Base-by-base conservation (phyloP, 2,888 invertebrate genomes). In the Hydroisotoma schaefferi region DNA sequence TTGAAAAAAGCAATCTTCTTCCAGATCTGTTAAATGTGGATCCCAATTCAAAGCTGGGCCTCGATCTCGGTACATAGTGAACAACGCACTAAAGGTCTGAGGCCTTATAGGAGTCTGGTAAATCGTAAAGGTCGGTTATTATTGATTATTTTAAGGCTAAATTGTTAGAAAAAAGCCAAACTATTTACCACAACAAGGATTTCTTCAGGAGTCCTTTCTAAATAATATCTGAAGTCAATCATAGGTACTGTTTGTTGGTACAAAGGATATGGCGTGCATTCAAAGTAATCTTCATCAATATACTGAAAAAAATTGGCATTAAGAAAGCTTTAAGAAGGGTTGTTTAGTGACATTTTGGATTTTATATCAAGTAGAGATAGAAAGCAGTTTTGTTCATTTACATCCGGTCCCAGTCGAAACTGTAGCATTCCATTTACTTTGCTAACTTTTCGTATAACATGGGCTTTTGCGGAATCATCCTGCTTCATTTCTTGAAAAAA, bases 1-100 rank as follows among this genome's bases (percentile, higher is more conserved):
- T 25, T 65, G 64, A n/a, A 58, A 65, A 37, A 65, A 65, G 33
- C 64, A 65, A 40, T 72, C 72, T 55, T 72, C 72, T 54, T 72
- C 72, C 28, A 72, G 44, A 18, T 68, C 67, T 4, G 70, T 72
- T 33, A 72, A 44, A 15, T 59, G 52, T 18, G 67, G 67, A 58
- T 65, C 63, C 63, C 68, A 72, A 55, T 63, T 67, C 44, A 72
- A 37, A 20, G 61, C 65, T 2, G 61, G 63, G 18, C 57, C 61
- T 2, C 65, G 61, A 56, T 68, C 62, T 38, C 62, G 59, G n/a
- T 62, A 59, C 44, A 65, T 59, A 49, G 57, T 60, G 49, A 64
- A 67, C 3, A 64, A 51, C 1, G 64, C 64, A 49, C 64, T 65
- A 49, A 67, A 62, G 2, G 67, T 67, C 55, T 63, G 67, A 3